These are phyloP conservation scores for Andrena cerasifolii DNA, from an alignment of 1,140 invertebrate genomes.

Conservation along the genomic window DNA sequence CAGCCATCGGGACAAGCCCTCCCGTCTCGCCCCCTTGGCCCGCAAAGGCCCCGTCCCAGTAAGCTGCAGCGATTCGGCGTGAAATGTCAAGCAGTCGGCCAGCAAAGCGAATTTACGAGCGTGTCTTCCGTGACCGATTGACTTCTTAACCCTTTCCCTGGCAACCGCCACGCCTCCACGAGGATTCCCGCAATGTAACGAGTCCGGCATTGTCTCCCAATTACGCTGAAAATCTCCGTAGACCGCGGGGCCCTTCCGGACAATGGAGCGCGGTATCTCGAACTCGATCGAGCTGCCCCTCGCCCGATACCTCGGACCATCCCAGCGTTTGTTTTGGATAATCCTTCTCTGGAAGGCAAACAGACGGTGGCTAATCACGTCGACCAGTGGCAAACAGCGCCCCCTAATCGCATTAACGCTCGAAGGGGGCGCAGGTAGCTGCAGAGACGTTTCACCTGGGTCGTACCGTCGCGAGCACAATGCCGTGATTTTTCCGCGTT, in stretches of 20 bases:
- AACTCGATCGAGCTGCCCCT: neutral
- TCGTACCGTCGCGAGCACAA: too few species aligned
- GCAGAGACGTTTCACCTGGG: too few species aligned
- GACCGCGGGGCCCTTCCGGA: neutral
- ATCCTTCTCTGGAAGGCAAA: neutral
- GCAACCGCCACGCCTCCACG: constrained; percentile 6
- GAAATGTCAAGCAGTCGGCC: neutral
- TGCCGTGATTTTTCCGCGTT: too few species aligned
- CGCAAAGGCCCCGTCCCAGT: neutral
- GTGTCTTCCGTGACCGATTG: constrained; percentile 33
- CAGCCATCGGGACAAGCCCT: too few species aligned
- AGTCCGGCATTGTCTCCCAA: constrained; percentile 32
- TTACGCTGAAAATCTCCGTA: neutral
- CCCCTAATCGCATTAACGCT: constrained; percentile 13
- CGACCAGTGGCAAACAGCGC: neutral
- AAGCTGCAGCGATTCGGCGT: neutral
- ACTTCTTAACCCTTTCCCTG: constrained; percentile 38
- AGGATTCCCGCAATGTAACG: constrained; percentile 38
- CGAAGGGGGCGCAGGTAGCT: neutral
- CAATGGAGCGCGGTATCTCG: neutral
- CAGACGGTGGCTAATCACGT: constrained; percentile 8
- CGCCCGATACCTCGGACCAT: neutral
- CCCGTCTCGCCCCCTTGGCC: neutral
- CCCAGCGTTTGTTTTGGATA: constrained; percentile 11
- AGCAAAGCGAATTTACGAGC: constrained; percentile 6